Base-by-base conservation (phyloP, 2,888 invertebrate species). In the Ganaspis brasiliensis region DNA sequence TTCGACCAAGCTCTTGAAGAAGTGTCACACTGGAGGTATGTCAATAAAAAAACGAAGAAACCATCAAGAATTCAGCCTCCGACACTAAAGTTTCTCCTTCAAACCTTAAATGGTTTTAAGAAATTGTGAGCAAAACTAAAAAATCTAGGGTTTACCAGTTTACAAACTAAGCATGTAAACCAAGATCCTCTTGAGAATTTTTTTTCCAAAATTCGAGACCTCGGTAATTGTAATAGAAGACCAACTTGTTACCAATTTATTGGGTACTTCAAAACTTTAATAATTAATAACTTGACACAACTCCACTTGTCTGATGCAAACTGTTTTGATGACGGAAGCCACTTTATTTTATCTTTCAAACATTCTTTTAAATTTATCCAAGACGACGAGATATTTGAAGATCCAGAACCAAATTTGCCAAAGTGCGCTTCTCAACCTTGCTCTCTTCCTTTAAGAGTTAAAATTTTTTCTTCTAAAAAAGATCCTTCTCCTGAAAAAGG, bases 151-250 rank as follows among this genome's bases (percentile, higher is more conserved):
- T 71, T 52, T 49, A 52, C 1, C 12, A 3, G 2, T 26, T 71
- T 52, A 16, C 21, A 71, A 24, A 49, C 72, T 0, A 40, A 49
- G 2, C 9, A 26, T 24, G 14, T 21, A 49, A 72, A 72, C 10
- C 31, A 72, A 14, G 55, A 72, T 31, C 72, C 72, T 12, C 4
- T 72, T 12, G 55, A 55, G 26, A 72, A 72, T 72, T 52, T 72
- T 49, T 24, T 72, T 31, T 37, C 16, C 2, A 4, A 12, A 14
- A 72, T 72, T 12, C 4, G 72, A 0, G 19, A 12, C 26, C 14
- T 8, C 21, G 72, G 55, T 14, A 14, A 9, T 9, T 10, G 14
- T 16, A 52, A 24, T 26, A 26, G 21, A 26, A 52, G 16, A 19
- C 52, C 71, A 24, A 71, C 45, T 0, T 40, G 45, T 16, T 49